Base-by-base conservation (phyloP, 1,140 invertebrate species). In the Aphelinus certus region DNA sequence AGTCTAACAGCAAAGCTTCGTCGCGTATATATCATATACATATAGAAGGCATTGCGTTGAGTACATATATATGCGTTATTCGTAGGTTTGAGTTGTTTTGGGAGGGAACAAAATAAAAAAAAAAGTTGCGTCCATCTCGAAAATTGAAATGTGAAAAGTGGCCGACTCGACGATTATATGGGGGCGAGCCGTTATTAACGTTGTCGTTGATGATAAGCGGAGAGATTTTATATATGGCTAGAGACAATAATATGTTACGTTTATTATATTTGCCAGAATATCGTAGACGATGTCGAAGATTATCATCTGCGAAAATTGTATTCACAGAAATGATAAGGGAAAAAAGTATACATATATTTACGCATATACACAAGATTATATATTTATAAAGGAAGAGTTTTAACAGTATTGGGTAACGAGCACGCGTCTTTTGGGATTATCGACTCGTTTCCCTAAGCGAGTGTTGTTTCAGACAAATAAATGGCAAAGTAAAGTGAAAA, bases 201-300 rank as follows among this genome's bases (percentile, higher is more conserved):
- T 78, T 68, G 76, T 64, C 73, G 71, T 75, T 75, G 71, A 79
- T 71, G 67, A 73, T 77, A 71, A 66, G 9, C 65, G 49, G 55
- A 72, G 70, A 79, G 71, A 81, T 80, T 81, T 76, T 77, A 79
- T 69, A 79, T 61, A 81, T 79, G 79, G 78, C 72, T 82, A 82
- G 83, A 81, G 84, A 84, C 82, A 84, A 85, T 84, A 85, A 85
- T 78, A 79, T 76, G 74, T 80, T 81, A 73, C 64, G 74, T 81
- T 81, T 75, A 70, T 78, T 55, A 61, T 26, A 76, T 76, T 80
- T 49, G 57, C 53, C 58, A 71, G 58, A 71, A n/a, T 62, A 61
- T 53, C 48, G 43, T 2, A 75, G 56, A n/a, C 48, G 47, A 61
- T 75, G 67, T 70, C 69, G 9, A 75, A 69, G 61, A 75, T 47